Evolutionary conservation across 92 coral and sea anemone genomes (phyloP).

Genomic region (Porites evermanni): DNA sequence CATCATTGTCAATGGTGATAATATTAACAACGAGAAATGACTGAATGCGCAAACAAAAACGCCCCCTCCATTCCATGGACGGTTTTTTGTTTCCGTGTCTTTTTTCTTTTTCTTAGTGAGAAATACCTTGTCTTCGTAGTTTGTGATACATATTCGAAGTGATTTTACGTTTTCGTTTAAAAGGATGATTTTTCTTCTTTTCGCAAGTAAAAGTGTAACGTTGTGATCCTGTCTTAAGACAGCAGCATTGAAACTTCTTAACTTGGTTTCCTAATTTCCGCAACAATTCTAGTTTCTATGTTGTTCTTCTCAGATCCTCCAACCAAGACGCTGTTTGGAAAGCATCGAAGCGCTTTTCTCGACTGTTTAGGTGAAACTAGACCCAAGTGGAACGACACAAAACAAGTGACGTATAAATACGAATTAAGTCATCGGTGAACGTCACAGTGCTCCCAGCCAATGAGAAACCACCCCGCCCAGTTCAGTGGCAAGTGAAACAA

Average conservation of each 20-base stretch:
- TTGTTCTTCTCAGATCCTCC: constrained; percentile 66
- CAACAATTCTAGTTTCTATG: background rate
- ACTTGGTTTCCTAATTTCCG: background rate
- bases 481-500: background rate
- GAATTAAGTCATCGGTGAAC: background rate
- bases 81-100: too few species aligned
- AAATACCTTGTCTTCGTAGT: too few species aligned
- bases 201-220: background rate
- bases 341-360: constrained; percentile 87
- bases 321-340: constrained; percentile 80
- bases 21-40: too few species aligned
- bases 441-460: constrained; percentile 2
- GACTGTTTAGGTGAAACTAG: constrained; percentile 77
- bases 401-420: background rate
- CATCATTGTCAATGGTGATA: too few species aligned
- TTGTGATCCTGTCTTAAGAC: background rate
- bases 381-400: background rate
- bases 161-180: too few species aligned
- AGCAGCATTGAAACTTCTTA: background rate
- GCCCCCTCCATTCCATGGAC: too few species aligned
- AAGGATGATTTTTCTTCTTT: too few species aligned
- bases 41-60: too few species aligned
- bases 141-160: too few species aligned
- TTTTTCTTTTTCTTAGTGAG: too few species aligned
- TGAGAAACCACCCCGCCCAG: background rate